Conservation (phyloP, 1,140 invertebrate species). For the Eriosoma lanigerum region DNA sequence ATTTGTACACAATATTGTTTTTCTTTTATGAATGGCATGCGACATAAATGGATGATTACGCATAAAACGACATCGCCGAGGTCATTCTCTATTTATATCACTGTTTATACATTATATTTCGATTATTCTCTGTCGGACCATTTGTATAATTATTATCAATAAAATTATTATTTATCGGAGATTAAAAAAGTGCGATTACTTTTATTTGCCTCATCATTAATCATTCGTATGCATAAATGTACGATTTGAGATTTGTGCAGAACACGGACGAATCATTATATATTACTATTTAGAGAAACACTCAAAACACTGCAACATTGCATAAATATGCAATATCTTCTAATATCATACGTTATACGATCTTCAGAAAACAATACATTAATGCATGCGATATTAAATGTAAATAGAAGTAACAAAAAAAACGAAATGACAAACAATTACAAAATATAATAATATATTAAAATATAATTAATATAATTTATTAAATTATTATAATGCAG, state of each 20-base stretch:
- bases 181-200: not conserved
- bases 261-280: no score
- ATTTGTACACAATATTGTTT: not conserved
- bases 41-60: slow-evolving; percentile 9
- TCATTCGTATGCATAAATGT: no score
- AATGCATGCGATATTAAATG: no score
- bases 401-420: no score
- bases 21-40: not conserved
- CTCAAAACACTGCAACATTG: not conserved
- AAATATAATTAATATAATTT: no score
- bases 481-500: no score
- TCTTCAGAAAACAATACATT: no score
- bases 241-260: no score
- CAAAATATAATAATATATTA: no score
- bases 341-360: not conserved
- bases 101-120: not conserved
- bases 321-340: not conserved
- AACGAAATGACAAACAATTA: no score
- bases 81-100: not conserved
- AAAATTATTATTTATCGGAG: no score
- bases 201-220: not conserved
- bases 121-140: not conserved
- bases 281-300: not conserved
- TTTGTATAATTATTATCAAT: not conserved
- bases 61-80: slow-evolving; percentile 10